phyloP scores from a whole-genome alignment of 1,140 invertebrate species.

The Bombus soroeensis region DNA sequence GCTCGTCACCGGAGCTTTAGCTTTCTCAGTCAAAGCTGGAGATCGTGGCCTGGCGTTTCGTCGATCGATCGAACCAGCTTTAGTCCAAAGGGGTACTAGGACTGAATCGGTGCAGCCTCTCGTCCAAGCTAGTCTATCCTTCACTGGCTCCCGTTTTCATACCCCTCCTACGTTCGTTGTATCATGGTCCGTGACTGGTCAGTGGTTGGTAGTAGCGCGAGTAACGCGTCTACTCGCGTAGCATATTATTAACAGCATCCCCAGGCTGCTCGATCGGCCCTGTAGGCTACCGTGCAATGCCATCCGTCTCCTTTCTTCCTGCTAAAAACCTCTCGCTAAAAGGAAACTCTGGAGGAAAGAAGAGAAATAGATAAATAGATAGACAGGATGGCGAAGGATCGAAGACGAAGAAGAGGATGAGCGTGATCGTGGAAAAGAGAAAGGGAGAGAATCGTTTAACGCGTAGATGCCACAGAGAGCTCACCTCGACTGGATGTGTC shows the following conservation, averaged over 20 bases:
- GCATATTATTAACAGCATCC: conserved; percentile 72
- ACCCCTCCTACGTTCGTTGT: conserved; percentile 12
- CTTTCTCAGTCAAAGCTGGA: conserved; percentile 50
- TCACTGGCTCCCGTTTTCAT: conserved; percentile 50
- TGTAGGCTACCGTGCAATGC: conserved; percentile 63
- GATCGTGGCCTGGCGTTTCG: conserved; percentile 47
- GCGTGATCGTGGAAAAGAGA: conserved; percentile 19
- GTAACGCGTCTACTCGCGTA: conserved; percentile 72
- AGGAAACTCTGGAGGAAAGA: background rate
- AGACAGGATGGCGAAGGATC: background rate
- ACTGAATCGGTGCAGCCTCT: conserved; percentile 36
- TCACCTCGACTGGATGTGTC: too few species aligned
- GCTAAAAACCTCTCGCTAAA: background rate
- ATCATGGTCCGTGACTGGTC: background rate
- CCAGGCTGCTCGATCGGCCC: conserved; percentile 55
- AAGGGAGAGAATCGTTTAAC: conserved; percentile 39
- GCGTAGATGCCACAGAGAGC: conserved; percentile 25
- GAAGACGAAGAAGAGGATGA: conserved; percentile 22
- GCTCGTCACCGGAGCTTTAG: background rate
- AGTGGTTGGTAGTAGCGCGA: conserved; percentile 63
- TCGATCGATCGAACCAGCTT: conserved; percentile 46
- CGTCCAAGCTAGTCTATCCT: conserved; percentile 24
- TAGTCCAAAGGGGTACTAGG: background rate
- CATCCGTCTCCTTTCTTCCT: background rate
- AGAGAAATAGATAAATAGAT: conserved; percentile 37